Conservation (phyloP, 2,888 invertebrate genomes). For the Agriopis marginaria region DNA sequence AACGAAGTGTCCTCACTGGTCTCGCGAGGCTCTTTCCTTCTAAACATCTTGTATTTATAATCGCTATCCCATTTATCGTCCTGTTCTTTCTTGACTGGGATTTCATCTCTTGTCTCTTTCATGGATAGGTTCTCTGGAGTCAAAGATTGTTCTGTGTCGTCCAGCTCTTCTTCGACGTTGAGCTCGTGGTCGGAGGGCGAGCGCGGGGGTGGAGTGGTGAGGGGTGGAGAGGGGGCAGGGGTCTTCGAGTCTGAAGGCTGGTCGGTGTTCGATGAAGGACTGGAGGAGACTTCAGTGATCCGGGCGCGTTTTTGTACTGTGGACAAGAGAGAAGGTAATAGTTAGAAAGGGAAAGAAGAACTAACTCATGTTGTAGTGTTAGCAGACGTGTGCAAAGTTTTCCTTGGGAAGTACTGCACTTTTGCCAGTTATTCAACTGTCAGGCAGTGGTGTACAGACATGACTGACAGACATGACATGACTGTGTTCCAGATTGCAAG, state of each 20-base stretch:
- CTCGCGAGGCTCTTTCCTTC: constrained; percentile 61
- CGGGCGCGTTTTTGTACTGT: constrained; percentile 83
- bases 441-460: no score
- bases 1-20: constrained; percentile 57
- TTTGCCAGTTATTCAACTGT: no score
- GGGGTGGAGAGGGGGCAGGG: constrained; percentile 68
- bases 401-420: no score
- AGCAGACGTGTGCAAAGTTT: neutral
- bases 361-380: neutral
- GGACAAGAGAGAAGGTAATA: constrained; percentile 56
- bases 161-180: constrained; percentile 86
- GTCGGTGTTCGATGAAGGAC: constrained; percentile 74
- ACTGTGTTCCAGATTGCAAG: no score
- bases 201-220: constrained; percentile 74
- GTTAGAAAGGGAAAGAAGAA: constrained; percentile 14
- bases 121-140: constrained; percentile 94
- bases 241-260: constrained; percentile 67
- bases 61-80: constrained; percentile 79
- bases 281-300: constrained; percentile 79
- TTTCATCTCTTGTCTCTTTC: constrained; percentile 87
- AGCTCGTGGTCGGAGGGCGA: constrained; percentile 83
- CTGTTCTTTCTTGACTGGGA: constrained; percentile 81
- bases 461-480: no score
- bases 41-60: constrained; percentile 78
- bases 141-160: constrained; percentile 84